Percentiles rank a stretch among this genome's conserved stretches.
Conservation (phyloP, 2,113 vertebrate species). For the Thunnus thynnus region DNA sequence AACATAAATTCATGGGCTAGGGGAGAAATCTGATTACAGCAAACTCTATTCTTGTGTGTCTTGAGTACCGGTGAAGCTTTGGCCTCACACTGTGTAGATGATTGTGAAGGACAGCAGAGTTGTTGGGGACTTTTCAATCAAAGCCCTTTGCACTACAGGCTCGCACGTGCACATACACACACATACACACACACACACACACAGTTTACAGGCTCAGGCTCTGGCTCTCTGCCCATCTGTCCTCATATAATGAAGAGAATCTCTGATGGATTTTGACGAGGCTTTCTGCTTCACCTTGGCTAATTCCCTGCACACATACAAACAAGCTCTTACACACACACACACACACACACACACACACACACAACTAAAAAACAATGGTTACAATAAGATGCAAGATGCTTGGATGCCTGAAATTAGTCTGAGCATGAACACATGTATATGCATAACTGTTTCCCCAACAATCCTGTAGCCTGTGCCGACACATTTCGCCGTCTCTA, state of each 20-base stretch:
- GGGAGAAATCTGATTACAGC: background rate
- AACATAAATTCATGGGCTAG: background rate
- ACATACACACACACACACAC: constrained; percentile 19
- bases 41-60: background rate
- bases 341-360: background rate
- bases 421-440: no score
- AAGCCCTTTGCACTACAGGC: constrained; percentile 6
- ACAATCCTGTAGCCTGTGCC: background rate
- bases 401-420: no score
- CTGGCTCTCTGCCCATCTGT: constrained; percentile 26
- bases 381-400: no score
- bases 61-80: background rate
- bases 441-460: background rate
- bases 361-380: background rate
- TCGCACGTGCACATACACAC: background rate
- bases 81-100: constrained; percentile 5
- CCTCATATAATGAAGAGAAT: constrained; percentile 34
- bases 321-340: background rate
- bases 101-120: constrained; percentile 32
- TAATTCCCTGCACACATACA: constrained; percentile 12
- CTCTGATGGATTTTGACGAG: background rate
- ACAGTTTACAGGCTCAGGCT: constrained; percentile 9
- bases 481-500: background rate
- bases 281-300: no score
- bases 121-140: constrained; percentile 48